phyloP scores from a whole-genome alignment of 1,140 invertebrate genomes.

The Pseudomyrmex cubaensis region DNA sequence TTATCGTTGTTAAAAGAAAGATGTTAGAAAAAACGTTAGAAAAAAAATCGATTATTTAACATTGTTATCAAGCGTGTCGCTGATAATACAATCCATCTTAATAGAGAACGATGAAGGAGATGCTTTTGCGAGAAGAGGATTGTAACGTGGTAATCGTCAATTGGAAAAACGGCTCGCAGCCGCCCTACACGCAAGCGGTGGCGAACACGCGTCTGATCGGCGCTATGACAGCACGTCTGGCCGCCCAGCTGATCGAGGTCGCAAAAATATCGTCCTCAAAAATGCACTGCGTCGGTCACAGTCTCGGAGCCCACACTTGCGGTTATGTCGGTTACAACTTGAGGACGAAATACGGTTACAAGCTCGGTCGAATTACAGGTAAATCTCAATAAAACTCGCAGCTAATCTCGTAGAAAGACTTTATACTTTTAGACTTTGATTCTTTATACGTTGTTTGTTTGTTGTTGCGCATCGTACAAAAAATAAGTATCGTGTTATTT shows the following conservation, averaged over 20 bases:
- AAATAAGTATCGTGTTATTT: too few relatives aligned
- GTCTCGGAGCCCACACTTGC: slow-evolving; percentile 93
- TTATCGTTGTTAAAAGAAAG: neutral
- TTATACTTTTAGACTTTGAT: too few relatives aligned
- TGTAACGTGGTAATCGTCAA: slow-evolving; percentile 93
- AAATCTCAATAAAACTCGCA: neutral
- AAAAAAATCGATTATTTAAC: neutral
- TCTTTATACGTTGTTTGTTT: neutral
- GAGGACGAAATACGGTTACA: slow-evolving; percentile 77
- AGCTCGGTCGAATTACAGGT: slow-evolving; percentile 87
- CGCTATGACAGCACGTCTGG: slow-evolving; percentile 91
- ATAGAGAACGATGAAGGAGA: slow-evolving; percentile 87
- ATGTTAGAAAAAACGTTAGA: neutral
- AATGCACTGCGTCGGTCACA: slow-evolving; percentile 95
- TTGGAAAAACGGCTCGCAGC: slow-evolving; percentile 93
- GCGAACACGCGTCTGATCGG: slow-evolving; percentile 96
- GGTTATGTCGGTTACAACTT: slow-evolving; percentile 93
- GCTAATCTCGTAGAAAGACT: too few relatives aligned
- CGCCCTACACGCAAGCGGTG: slow-evolving; percentile 95
- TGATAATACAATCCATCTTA: neutral
- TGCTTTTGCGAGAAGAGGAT: slow-evolving; percentile 88
- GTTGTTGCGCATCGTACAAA: too few relatives aligned
- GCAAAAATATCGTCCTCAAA: slow-evolving; percentile 73
- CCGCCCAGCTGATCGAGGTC: slow-evolving; percentile 84
- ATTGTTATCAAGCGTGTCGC: neutral